Conservation (phyloP, 2,888 invertebrate genomes). For the Azorinus chamasolen region DNA sequence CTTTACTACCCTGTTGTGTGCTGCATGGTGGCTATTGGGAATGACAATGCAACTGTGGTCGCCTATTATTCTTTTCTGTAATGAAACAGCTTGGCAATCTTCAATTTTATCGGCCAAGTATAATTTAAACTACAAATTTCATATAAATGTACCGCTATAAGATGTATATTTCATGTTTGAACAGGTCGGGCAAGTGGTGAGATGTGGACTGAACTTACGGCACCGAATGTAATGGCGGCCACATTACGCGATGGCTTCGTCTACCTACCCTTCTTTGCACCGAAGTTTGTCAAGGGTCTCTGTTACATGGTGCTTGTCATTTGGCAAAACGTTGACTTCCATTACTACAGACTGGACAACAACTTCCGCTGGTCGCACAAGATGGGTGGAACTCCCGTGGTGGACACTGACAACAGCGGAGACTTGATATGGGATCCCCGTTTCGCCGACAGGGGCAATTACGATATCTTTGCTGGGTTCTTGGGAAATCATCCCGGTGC, state of each 20-base stretch:
- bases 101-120: too few species aligned
- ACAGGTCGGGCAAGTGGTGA: constrained; percentile 39
- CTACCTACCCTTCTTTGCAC: constrained; percentile 29
- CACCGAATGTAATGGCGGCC: constrained; percentile 14
- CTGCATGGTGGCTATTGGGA: too few species aligned
- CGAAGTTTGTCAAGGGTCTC: not conserved
- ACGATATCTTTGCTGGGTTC: constrained; percentile 38
- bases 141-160: too few species aligned
- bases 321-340: constrained; percentile 50
- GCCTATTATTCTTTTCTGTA: too few species aligned
- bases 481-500: constrained; percentile 29
- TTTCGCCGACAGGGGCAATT: constrained; percentile 39
- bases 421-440: constrained; percentile 38
- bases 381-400: constrained; percentile 37
- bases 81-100: too few species aligned
- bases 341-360: constrained; percentile 53
- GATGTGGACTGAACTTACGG: not conserved
- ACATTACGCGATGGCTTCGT: constrained; percentile 41
- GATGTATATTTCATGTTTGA: too few species aligned
- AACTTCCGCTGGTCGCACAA: constrained; percentile 53
- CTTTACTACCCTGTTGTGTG: too few species aligned
- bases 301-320: constrained; percentile 44
- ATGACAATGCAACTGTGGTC: too few species aligned
- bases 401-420: constrained; percentile 48
- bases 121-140: too few species aligned